Conservation (phyloP, 2,888 invertebrate genomes). For the Cryptus armator region DNA sequence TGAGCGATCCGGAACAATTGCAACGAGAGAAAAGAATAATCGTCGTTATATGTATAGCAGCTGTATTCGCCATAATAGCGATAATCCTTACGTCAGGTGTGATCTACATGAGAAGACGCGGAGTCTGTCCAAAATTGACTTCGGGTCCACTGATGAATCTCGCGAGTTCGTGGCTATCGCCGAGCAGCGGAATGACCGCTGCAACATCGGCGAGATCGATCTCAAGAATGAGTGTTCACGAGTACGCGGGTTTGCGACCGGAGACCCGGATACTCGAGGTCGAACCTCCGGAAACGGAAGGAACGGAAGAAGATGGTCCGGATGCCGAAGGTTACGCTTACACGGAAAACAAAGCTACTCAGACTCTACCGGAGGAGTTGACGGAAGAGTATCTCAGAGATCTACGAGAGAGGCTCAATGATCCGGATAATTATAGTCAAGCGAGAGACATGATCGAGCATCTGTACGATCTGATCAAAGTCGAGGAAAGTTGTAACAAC, state of each 20-base stretch:
- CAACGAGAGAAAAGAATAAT: slow-evolving; percentile 82
- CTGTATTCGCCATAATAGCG: slow-evolving; percentile 78
- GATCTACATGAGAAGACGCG: slow-evolving; percentile 81
- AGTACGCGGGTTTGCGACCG: slow-evolving; percentile 88
- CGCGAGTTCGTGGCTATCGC: slow-evolving; percentile 80
- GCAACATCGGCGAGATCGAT: slow-evolving; percentile 88
- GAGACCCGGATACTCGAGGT: slow-evolving; percentile 87
- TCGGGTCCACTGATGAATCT: slow-evolving; percentile 79
- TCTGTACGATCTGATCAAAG: slow-evolving; percentile 91
- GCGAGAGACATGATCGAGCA: slow-evolving; percentile 92
- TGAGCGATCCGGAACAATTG: slow-evolving; percentile 82
- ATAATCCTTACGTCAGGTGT: slow-evolving; percentile 81
- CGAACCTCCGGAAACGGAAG: slow-evolving; percentile 78
- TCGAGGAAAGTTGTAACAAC: slow-evolving; percentile 89
- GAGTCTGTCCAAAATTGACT: slow-evolving; percentile 82
- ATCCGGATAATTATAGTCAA: slow-evolving; percentile 90
- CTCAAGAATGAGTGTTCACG: slow-evolving; percentile 88
- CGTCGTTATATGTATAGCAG: slow-evolving; percentile 81
- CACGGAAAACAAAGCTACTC: slow-evolving; percentile 88
- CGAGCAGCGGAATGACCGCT: slow-evolving; percentile 81
- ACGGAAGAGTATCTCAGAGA: slow-evolving; percentile 91
- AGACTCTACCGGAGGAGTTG: slow-evolving; percentile 91
- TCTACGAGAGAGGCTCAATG: slow-evolving; percentile 89
- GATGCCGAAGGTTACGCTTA: slow-evolving; percentile 81
- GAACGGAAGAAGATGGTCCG: slow-evolving; percentile 79